Percentiles rank a stretch among this genome's conserved stretches.
Evolutionary conservation across 1,140 invertebrate species (phyloP).

Genomic region (Lucilia sericata): DNA sequence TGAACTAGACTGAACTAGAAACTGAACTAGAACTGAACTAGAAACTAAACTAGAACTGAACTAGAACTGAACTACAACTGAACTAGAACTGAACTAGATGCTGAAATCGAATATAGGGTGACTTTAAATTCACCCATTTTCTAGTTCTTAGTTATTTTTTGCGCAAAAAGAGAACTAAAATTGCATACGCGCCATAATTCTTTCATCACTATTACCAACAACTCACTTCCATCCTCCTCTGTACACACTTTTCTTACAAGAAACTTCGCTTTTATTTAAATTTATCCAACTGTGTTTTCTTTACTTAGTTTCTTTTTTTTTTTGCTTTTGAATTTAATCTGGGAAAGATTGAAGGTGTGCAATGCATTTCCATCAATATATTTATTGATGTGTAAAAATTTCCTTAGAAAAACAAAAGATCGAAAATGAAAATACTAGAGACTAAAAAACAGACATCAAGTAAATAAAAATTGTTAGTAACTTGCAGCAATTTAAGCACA

Average conservation of each 20-base stretch:
- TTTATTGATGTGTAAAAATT: not conserved
- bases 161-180: not conserved
- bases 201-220: constrained; percentile 10
- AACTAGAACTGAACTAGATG: too few species aligned
- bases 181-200: constrained; percentile 1
- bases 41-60: too few species aligned
- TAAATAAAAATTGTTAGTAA: not conserved
- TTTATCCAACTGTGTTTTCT: not conserved
- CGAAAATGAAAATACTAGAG: not conserved
- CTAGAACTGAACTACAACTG: too few species aligned
- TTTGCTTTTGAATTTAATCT: not conserved
- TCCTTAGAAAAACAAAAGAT: not conserved
- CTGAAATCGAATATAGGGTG: not conserved
- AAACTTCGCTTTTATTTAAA: not conserved
- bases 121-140: not conserved
- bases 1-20: too few species aligned
- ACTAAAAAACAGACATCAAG: not conserved
- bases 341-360: constrained; percentile 12
- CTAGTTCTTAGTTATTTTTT: too few species aligned
- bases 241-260: too few species aligned
- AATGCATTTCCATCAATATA: not conserved
- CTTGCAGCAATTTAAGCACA: not conserved
- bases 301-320: not conserved
- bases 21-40: too few species aligned
- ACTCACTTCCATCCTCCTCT: too few species aligned